Base-by-base conservation (phyloP, 2,888 invertebrate genomes). In the Sesia bembeciformis region DNA sequence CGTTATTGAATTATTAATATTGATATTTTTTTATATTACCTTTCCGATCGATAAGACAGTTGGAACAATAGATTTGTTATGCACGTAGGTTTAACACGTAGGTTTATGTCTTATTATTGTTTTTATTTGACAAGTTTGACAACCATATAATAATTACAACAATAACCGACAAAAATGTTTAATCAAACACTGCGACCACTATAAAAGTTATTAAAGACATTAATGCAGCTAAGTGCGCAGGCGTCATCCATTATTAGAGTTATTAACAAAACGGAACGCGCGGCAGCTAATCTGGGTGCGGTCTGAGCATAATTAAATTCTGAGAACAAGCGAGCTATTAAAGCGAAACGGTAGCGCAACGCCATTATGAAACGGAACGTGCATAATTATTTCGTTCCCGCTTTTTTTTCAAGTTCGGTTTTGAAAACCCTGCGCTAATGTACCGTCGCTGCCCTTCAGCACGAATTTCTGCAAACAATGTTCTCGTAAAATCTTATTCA, bases 331-430 rank as follows among this genome's bases (percentile, higher is more conserved):
- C 83, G 77, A 77, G 83, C 84, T 85, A 84, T 84, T 86, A 88
- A 84, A 85, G 78, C 82, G 81, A 83, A 87, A 88, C 88, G 83
- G 88, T 89, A 89, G 87, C 87, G 77, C 83, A 81, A 82, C 81
- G 78, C 82, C 86, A 89, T 88, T 87, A 86, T 83, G 76, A 81
- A 84, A 87, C 83, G 82, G 85, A 87, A 87, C 87, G 87, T 87
- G 84, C 78, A 88, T 89, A 89, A 89, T 89, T 88, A 88, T 89
- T 89, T 89, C 83, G 87, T 88, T 87, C 84, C 84, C 84, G 80
- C 80, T 77, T 81, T 85, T 83, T 78, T 83, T 80, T 80, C 73
- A 75, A 76, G 70, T 83, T 79, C 73, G 72, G 71, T 76, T 82
- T 84, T 79, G 81, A 82, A 84, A 81, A 82, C 72, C 66, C 23